Percentiles rank a stretch among this genome's conserved stretches.
phyloP scores from a whole-genome alignment of 2,888 invertebrate species.

The Didymodactylos carnosus region DNA sequence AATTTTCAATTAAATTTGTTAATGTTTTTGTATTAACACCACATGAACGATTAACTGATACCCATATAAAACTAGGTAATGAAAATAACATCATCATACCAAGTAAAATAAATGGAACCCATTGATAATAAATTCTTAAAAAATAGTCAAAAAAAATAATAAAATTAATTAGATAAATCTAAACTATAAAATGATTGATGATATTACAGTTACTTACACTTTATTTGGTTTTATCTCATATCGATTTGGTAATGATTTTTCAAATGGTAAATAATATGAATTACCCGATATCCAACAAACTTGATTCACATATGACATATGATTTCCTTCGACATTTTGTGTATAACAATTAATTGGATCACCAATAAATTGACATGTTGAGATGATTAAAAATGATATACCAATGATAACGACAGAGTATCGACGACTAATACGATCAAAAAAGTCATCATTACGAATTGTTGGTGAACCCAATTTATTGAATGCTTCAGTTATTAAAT shows the following conservation, averaged over 20 bases:
- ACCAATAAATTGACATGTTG: slow-evolving; percentile 1
- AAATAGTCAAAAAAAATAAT: no score
- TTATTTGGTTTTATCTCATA: not conserved
- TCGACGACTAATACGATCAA: not conserved
- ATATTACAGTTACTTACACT: no score
- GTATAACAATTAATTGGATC: slow-evolving; percentile 1
- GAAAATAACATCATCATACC: not conserved
- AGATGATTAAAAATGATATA: no score
- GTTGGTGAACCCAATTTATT: not conserved
- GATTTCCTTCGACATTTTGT: no score
- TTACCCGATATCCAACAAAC: slow-evolving; percentile 9
- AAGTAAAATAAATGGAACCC: slow-evolving; percentile 8
- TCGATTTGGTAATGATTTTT: not conserved
- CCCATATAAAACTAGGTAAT: not conserved
- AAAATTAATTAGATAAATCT: no score
- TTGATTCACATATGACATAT: slow-evolving; percentile 2
- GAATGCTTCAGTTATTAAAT: no score
- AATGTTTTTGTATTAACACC: slow-evolving; percentile 4
- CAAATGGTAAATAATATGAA: slow-evolving; percentile 1
- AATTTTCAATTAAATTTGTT: not conserved
- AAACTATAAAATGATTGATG: no score
- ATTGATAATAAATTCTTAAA: slow-evolving; percentile 10
- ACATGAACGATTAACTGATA: not conserved
- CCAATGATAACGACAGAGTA: slow-evolving; percentile 1
- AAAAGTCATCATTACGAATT: slow-evolving; percentile 3